A percentile compares a stretch with the other conserved stretches of the same genome.
phyloP scores from a whole-genome alignment of 1,140 invertebrate species.

The Drosophila navojoa region DNA sequence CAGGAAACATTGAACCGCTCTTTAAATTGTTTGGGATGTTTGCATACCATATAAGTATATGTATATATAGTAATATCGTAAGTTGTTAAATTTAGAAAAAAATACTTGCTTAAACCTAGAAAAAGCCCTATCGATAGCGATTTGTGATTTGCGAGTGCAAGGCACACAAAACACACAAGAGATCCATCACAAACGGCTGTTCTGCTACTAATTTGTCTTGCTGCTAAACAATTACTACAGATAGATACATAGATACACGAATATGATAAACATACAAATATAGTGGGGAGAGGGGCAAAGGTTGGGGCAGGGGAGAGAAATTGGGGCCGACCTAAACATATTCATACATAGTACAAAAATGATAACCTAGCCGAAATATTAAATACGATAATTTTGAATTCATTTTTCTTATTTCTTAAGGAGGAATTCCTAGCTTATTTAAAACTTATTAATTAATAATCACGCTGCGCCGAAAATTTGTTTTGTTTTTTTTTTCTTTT shows the following conservation, averaged over 20 bases:
- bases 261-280: constrained; percentile 2
- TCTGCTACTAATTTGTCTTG: constrained; percentile 59
- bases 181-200: constrained; percentile 79
- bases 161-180: constrained; percentile 47
- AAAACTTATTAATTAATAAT: constrained; percentile 74
- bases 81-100: constrained; percentile 36
- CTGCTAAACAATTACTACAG: constrained; percentile 56
- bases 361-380: constrained; percentile 31
- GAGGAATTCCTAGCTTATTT: constrained; percentile 44
- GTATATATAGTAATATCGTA: constrained; percentile 4
- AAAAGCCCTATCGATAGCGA: constrained; percentile 62
- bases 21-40: constrained; percentile 78
- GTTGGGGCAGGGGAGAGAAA: background rate
- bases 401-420: constrained; percentile 5
- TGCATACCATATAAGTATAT: constrained; percentile 58
- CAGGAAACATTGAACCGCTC: constrained; percentile 82
- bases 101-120: constrained; percentile 44
- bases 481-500: constrained; percentile 33
- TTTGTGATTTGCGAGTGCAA: constrained; percentile 28
- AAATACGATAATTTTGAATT: background rate
- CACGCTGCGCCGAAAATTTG: constrained; percentile 74
- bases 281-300: background rate
- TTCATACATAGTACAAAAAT: constrained; percentile 24
- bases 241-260: constrained; percentile 39
- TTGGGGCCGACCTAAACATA: constrained; percentile 16